A percentile compares a stretch with the other conserved stretches of the same genome.
Conservation (phyloP, 2,888 invertebrate genomes). For the Drosophila gaucha region DNA sequence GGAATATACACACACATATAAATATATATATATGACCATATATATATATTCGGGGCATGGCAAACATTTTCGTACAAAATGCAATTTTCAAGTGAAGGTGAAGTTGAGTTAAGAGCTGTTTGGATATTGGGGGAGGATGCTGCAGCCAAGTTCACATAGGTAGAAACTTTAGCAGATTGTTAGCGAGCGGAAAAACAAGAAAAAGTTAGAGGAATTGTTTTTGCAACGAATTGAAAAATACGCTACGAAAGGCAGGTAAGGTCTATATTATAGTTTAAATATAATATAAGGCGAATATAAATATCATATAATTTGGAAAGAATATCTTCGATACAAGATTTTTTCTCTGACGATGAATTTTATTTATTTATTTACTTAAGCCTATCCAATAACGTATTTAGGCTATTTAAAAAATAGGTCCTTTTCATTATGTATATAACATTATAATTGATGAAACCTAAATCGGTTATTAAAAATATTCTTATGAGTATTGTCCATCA, state of each 20-base stretch:
- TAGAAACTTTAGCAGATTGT: conserved; percentile 68
- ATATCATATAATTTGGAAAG: too few relatives aligned
- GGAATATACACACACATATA: conserved; percentile 8
- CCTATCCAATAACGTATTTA: too few relatives aligned
- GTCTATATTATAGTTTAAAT: too few relatives aligned
- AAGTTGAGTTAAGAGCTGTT: conserved; percentile 57
- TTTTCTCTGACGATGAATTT: too few relatives aligned
- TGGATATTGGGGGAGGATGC: conserved; percentile 1
- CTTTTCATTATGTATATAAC: too few relatives aligned
- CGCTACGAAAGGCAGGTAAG: conserved; percentile 1
- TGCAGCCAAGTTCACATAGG: conserved; percentile 32
- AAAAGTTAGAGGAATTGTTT: conserved; percentile 6
- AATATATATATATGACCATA: neutral
- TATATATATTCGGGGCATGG: conserved; percentile 24
- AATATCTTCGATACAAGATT: too few relatives aligned
- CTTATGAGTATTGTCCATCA: too few relatives aligned
- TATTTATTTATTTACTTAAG: too few relatives aligned
- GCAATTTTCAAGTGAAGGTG: conserved; percentile 69
- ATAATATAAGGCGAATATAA: too few relatives aligned
- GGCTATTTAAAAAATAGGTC: too few relatives aligned
- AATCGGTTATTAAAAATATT: too few relatives aligned
- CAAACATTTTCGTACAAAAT: conserved; percentile 70
- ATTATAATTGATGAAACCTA: too few relatives aligned
- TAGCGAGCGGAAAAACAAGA: conserved; percentile 40
- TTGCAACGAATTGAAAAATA: conserved; percentile 16